Percentiles rank a stretch among this genome's conserved stretches.
Evolutionary conservation across 2,797 vertebrate species (phyloP).

Genomic region (Trachurus trachurus): DNA sequence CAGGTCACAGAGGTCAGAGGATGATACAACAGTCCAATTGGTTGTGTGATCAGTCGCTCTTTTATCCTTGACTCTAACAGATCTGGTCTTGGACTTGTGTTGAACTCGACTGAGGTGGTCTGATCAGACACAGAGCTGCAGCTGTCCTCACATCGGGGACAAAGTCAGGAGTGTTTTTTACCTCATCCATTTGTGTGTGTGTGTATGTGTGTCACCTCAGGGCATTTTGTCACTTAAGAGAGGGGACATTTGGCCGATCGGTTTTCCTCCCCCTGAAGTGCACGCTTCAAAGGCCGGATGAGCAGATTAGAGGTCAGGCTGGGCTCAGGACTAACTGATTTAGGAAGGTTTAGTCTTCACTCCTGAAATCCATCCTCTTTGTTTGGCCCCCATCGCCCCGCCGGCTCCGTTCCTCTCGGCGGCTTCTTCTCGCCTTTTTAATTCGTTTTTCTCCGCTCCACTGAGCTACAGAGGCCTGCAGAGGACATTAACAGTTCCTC

Average conservation of each 20-base stretch:
- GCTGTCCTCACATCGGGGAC: constrained; percentile 40
- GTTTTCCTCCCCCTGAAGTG: constrained; percentile 64
- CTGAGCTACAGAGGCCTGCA: constrained; percentile 39
- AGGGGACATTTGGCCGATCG: constrained; percentile 48
- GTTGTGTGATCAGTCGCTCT: not conserved
- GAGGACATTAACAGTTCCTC: constrained; percentile 11
- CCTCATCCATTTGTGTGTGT: constrained; percentile 32
- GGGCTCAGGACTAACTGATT: constrained; percentile 76
- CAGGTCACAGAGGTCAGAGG: not conserved
- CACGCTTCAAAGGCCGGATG: constrained; percentile 73
- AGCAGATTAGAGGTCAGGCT: constrained; percentile 70
- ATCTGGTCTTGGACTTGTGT: constrained; percentile 59
- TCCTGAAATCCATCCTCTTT: constrained; percentile 77
- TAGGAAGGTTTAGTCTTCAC: constrained; percentile 62
- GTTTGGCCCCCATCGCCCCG: constrained; percentile 42
- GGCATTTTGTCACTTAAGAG: constrained; percentile 77
- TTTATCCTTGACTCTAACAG: not conserved
- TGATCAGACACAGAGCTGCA: constrained; percentile 40
- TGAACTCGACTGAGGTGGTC: constrained; percentile 65
- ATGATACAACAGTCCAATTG: not conserved
- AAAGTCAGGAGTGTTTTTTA: constrained; percentile 32
- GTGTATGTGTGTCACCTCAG: constrained; percentile 46
- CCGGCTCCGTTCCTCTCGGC: constrained; percentile 19
- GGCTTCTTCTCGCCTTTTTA: constrained; percentile 30
- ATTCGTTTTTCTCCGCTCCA: constrained; percentile 55